Conservation (phyloP, 2,113 vertebrate species). For the Chascanopsetta lugubris region DNA sequence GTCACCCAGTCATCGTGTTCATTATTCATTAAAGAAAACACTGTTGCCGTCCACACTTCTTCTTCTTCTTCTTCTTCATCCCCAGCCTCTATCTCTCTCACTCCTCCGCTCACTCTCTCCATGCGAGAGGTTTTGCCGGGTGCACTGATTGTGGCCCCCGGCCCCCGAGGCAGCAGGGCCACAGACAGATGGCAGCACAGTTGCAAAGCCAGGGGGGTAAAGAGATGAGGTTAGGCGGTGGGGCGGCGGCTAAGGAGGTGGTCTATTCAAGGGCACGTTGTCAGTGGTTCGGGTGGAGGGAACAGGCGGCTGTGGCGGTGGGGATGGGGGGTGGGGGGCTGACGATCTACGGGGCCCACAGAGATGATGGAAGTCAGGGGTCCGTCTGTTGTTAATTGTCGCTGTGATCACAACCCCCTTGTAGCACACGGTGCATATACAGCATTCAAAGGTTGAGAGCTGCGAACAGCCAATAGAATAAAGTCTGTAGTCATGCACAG, state of each 20-base stretch:
- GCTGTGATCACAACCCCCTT: background rate
- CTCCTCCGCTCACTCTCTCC: constrained; percentile 22
- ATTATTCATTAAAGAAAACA: constrained; percentile 31
- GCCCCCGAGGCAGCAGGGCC: constrained; percentile 65
- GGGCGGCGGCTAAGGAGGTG: constrained; percentile 49
- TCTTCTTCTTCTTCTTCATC: constrained; percentile 21
- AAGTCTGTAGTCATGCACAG: no score
- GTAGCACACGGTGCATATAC: constrained; percentile 2
- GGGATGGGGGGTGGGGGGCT: background rate
- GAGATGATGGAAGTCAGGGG: constrained; percentile 20
- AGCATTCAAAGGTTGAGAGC: background rate
- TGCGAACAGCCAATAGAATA: no score
- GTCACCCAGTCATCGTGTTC: constrained; percentile 10
- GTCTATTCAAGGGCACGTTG: constrained; percentile 65
- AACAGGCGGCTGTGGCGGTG: constrained; percentile 17
- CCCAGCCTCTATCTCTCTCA: constrained; percentile 4
- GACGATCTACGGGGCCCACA: constrained; percentile 12
- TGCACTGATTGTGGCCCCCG: constrained; percentile 51
- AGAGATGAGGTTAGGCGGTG: constrained; percentile 58
- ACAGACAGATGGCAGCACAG: constrained; percentile 80
- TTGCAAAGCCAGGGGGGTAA: constrained; percentile 76
- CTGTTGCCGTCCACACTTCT: constrained; percentile 11
- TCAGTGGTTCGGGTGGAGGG: constrained; percentile 27
- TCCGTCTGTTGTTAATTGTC: constrained; percentile 34
- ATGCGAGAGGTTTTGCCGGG: constrained; percentile 47